Base-by-base conservation (phyloP, 1,140 invertebrate genomes). In the Eciton burchellii region DNA sequence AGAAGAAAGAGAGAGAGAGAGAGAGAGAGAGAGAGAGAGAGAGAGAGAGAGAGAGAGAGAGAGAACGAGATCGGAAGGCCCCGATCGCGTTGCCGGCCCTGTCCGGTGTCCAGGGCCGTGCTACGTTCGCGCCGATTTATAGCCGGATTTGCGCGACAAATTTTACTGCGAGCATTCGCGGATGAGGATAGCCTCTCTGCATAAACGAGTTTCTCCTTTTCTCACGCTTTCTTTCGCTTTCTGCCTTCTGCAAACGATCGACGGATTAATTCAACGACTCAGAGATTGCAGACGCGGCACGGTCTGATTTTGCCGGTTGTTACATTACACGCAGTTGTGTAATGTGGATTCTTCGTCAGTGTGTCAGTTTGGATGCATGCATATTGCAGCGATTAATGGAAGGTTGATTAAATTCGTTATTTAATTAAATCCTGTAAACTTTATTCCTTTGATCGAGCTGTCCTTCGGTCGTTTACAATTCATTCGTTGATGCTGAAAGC, bases 141-240 rank as follows among this genome's bases (percentile, higher is more conserved):
- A 29, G 65, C 74, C 45, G 21, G 77, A 84, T 89, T 85, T 73
- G 84, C 71, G 71, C 88, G 84, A 88, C 84, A 86, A 89, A 90
- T 90, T 90, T 88, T 86, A 88, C 76, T 71, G 84, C 83, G 65
- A 85, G 77, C 65, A 81, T 81, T 84, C 74, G 63, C 63, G 76
- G 21, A 85, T 72, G 35, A 63, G 60, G 16, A 77, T 70, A 24
- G n/a, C n/a, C 49, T 43, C 29, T 21, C 26, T 47, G n/a, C 24
- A 47, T 47, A 59, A 5, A 29, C 60, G 29, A 57, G 56, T 71
- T 59, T 47, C 52, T 81, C 12, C 29, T 60, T 59, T 79, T 56
- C 41, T 79, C 74, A 29, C 41, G 12, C 63, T 54, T 57, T 72
- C 14, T 19, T 29, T 24, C 52, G 6, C 29, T 14, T 54, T 19